Conservation (phyloP, 2,113 vertebrate species). For the Strigops habroptila region DNA sequence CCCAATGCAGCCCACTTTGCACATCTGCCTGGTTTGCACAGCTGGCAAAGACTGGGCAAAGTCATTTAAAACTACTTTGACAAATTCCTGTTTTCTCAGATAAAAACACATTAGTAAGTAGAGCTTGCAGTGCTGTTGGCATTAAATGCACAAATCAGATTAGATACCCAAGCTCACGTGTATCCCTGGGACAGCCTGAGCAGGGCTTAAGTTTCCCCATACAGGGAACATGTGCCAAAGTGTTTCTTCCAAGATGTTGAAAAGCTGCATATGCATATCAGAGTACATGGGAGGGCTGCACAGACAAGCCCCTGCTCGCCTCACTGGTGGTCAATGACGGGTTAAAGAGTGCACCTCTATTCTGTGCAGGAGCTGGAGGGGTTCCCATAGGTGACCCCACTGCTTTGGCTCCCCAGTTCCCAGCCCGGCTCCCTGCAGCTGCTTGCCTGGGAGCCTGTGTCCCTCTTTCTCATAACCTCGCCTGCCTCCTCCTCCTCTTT, state of each 20-base stretch:
- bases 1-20: neutral
- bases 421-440: neutral
- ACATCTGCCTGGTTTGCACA: fast-evolving
- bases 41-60: neutral
- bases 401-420: neutral
- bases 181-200: neutral
- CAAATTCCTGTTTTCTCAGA: neutral
- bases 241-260: neutral
- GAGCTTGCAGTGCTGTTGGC: neutral
- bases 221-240: fast-evolving
- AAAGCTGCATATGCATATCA: fast-evolving
- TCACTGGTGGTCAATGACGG: fast-evolving
- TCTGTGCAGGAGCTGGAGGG: neutral
- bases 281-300: fast-evolving
- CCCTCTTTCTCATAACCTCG: neutral
- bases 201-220: fast-evolving
- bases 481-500: slow-evolving; percentile 37
- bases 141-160: fast-evolving
- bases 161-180: fast-evolving
- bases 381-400: fast-evolving
- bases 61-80: neutral
- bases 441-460: neutral
- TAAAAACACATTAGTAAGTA: fast-evolving
- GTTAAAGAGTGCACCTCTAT: neutral
- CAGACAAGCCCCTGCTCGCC: fast-evolving